Conservation (phyloP, 2,797 vertebrate species). For the Pantherophis alleghaniensis region DNA sequence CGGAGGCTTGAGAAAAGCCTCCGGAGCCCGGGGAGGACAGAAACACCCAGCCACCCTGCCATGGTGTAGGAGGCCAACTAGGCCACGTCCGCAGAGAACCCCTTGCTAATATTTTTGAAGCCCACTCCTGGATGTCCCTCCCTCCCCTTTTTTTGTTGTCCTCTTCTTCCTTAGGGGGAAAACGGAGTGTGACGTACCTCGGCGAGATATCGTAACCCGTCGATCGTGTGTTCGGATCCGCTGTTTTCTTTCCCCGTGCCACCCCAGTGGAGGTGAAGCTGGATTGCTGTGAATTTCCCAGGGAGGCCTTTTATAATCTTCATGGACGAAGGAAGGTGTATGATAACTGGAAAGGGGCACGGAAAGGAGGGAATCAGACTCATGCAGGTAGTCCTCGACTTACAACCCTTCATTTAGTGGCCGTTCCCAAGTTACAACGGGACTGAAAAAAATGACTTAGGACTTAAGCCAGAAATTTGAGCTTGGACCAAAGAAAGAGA, state of each 20-base stretch:
- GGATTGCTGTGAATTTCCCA: slow-evolving; percentile 76
- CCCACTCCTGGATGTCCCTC: no score
- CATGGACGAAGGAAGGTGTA: slow-evolving; percentile 82
- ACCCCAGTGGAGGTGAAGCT: slow-evolving; percentile 95
- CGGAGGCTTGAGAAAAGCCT: no score
- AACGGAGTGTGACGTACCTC: slow-evolving; percentile 73
- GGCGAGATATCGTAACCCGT: slow-evolving; percentile 83
- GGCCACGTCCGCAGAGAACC: no score
- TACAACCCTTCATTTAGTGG: background rate
- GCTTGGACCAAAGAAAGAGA: no score
- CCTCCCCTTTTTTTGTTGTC: background rate
- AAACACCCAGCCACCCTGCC: no score
- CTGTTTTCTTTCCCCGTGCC: slow-evolving; percentile 82
- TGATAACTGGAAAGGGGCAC: slow-evolving; percentile 76
- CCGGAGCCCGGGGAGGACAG: no score
- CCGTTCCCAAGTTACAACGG: no score
- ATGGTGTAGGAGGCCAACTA: no score
- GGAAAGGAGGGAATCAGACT: background rate
- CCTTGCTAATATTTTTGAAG: no score
- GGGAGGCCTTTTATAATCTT: slow-evolving; percentile 75
- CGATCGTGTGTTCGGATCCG: slow-evolving; percentile 89
- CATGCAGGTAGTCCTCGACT: background rate
- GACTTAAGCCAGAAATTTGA: no score
- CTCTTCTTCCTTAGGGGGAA: background rate
- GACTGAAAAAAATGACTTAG: no score